Evolutionary conservation across 2,888 invertebrate genomes (phyloP).

Genomic region (Meteorus cinctellus): DNA sequence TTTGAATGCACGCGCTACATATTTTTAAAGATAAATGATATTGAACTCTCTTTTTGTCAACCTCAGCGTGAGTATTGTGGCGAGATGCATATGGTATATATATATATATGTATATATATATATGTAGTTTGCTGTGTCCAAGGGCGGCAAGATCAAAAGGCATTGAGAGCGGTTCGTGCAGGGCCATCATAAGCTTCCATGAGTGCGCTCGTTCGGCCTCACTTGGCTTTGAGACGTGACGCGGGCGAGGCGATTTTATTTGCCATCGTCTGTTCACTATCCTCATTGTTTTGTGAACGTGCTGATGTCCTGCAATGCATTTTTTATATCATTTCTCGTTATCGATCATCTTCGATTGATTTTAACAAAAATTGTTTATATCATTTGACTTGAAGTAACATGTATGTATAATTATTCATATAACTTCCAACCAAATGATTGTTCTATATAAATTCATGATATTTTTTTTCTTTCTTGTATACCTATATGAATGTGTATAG

Average conservation of each 20-base stretch:
- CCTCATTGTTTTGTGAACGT: slow-evolving; percentile 71
- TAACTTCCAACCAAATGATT: too few species aligned
- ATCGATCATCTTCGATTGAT: not conserved
- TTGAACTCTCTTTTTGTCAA: not conserved
- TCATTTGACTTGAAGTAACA: too few species aligned
- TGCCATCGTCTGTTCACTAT: slow-evolving; percentile 68
- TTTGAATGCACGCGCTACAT: not conserved
- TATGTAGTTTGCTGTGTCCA: slow-evolving; percentile 55
- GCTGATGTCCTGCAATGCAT: slow-evolving; percentile 56
- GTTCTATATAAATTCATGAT: too few species aligned
- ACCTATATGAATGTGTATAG: too few species aligned
- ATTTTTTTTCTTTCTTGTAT: too few species aligned
- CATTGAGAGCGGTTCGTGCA: slow-evolving; percentile 63
- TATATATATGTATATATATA: slow-evolving; percentile 42
- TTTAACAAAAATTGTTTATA: too few species aligned
- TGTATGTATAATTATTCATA: too few species aligned
- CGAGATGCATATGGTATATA: not conserved
- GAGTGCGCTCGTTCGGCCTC: slow-evolving; percentile 67
- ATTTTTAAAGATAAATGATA: not conserved
- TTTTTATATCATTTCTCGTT: slow-evolving; percentile 37
- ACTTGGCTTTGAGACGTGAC: slow-evolving; percentile 70
- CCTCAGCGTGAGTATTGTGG: not conserved
- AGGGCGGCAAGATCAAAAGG: slow-evolving; percentile 69
- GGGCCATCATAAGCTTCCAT: slow-evolving; percentile 70
- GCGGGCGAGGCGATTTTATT: slow-evolving; percentile 72